Percentiles rank a stretch among this genome's conserved stretches.
Evolutionary conservation across 2,113 vertebrate species (phyloP).

Genomic region (pig (Sus scrofa)): T2T-Sscrofa CM000817.6:72543501-72544000

Average conservation of each 20-base stretch:
- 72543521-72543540: neutral
- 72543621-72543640: neutral
- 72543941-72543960: conserved; percentile 97
- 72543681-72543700: neutral
- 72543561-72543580: neutral
- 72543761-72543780: conserved; percentile 65
- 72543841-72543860: conserved; percentile 93
- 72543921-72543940: conserved; percentile 98
- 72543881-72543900: conserved; percentile 98
- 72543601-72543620: neutral
- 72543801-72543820: conserved; percentile 64
- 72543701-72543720: conserved; percentile 40
- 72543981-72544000: neutral
- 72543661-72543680: neutral
- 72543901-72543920: conserved; percentile 98
- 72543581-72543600: neutral
- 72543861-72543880: conserved; percentile 99
- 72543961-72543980: conserved; percentile 95
- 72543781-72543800: conserved; percentile 40
- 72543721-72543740: conserved; percentile 28
- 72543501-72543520: neutral
- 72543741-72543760: conserved; percentile 49
- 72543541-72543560: neutral
- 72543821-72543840: conserved; percentile 84
- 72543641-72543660: neutral